phyloP scores from a whole-genome alignment of 92 coral and sea anemone genomes.

The Epizoanthus illoricatus region DNA sequence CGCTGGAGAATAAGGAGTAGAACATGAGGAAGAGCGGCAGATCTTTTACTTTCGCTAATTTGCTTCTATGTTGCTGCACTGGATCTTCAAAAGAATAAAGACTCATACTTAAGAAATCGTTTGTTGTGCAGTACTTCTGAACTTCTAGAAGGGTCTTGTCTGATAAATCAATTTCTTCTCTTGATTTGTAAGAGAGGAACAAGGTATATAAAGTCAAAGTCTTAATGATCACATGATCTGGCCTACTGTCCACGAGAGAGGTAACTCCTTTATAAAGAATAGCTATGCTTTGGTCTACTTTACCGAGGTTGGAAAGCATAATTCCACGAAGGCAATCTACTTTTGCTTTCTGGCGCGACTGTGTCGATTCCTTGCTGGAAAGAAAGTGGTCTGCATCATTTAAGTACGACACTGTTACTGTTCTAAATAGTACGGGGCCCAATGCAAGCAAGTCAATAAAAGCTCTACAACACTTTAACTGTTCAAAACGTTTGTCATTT shows the following conservation, averaged over 20 bases:
- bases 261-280: neutral
- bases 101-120: neutral
- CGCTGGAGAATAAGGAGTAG: neutral
- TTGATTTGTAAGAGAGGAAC: neutral
- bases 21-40: conserved; percentile 2
- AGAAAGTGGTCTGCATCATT: neutral
- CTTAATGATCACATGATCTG: neutral
- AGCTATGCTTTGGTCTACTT: neutral
- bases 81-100: neutral
- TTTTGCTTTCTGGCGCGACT: neutral
- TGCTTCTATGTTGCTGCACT: neutral
- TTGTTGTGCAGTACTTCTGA: neutral
- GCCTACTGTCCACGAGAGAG: neutral
- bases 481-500: neutral
- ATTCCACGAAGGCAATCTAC: neutral
- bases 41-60: neutral
- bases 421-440: neutral
- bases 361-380: neutral
- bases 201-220: neutral
- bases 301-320: neutral
- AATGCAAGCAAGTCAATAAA: neutral
- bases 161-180: neutral
- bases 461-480: neutral
- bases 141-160: neutral
- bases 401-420: neutral